phyloP scores from a whole-genome alignment of 2,797 vertebrate species.

The Pseudomugil gertrudae region DNA sequence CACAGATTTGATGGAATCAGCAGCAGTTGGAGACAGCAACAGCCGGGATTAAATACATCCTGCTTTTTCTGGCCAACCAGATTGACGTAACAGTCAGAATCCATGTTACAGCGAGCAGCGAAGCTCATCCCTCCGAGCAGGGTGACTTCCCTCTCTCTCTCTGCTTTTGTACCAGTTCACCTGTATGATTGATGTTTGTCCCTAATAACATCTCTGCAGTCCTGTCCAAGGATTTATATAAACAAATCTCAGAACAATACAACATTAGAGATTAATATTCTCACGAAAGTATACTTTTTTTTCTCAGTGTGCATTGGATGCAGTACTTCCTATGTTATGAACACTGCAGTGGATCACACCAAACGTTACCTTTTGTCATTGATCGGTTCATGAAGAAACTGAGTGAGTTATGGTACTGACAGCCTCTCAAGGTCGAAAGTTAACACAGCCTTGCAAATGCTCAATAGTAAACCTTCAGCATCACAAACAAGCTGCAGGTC shows the following conservation, averaged over 20 bases:
- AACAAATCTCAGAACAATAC: neutral
- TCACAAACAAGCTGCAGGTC: slow-evolving; percentile 59
- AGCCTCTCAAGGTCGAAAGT: slow-evolving; percentile 62
- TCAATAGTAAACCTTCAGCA: slow-evolving; percentile 43
- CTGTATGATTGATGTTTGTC: slow-evolving; percentile 22
- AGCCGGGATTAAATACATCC: slow-evolving; percentile 67
- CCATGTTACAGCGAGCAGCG: slow-evolving; percentile 42
- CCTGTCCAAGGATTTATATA: slow-evolving; percentile 28
- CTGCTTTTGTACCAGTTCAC: slow-evolving; percentile 30
- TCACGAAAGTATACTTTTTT: slow-evolving; percentile 4
- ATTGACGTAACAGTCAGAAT: slow-evolving; percentile 67
- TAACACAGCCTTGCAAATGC: slow-evolving; percentile 14
- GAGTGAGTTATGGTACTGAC: slow-evolving; percentile 43
- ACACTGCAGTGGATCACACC: slow-evolving; percentile 1
- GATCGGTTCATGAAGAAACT: slow-evolving; percentile 4
- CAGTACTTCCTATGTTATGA: neutral
- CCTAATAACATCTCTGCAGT: slow-evolving; percentile 26
- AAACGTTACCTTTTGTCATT: neutral
- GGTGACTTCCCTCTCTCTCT: slow-evolving; percentile 21
- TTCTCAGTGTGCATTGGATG: slow-evolving; percentile 20
- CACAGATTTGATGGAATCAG: slow-evolving; percentile 64
- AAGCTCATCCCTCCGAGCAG: slow-evolving; percentile 47
- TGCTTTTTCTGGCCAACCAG: slow-evolving; percentile 64
- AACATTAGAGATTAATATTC: neutral
- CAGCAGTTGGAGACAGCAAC: slow-evolving; percentile 51